These are phyloP conservation scores for Apocrypta bakeri DNA, from an alignment of 1,140 invertebrate species.

Conservation along the genomic window DNA sequence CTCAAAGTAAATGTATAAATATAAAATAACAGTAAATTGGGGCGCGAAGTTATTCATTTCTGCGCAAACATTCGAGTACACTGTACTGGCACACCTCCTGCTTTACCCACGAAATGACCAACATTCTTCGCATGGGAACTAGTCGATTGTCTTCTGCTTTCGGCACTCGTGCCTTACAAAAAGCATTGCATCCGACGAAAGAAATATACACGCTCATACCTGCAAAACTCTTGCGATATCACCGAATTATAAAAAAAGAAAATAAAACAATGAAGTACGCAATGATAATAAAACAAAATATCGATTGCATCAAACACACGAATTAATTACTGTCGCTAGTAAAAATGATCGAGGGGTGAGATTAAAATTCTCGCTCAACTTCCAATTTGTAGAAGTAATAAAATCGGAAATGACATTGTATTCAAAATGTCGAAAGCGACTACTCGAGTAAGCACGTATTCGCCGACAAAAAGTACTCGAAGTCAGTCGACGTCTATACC, in stretches of 20 bases:
- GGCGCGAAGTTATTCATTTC: constrained; percentile 8
- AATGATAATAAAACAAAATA: too few relatives aligned
- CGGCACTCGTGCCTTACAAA: constrained; percentile 51
- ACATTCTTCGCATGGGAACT: constrained; percentile 59
- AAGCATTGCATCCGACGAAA: constrained; percentile 45
- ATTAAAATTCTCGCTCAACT: too few relatives aligned
- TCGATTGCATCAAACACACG: too few relatives aligned
- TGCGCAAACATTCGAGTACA: constrained; percentile 20
- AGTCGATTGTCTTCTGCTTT: constrained; percentile 56
- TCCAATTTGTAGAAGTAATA: too few relatives aligned
- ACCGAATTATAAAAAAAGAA: constrained; percentile 32
- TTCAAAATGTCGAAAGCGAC: not conserved
- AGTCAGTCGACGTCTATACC: too few relatives aligned
- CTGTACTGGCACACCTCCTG: constrained; percentile 53
- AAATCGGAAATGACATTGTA: not conserved
- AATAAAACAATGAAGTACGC: not conserved
- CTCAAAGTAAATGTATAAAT: not conserved
- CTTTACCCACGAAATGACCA: constrained; percentile 56
- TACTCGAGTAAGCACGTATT: too few relatives aligned
- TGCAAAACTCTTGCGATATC: constrained; percentile 26
- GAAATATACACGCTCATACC: constrained; percentile 24
- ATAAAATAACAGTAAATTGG: constrained; percentile 12
- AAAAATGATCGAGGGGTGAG: too few relatives aligned
- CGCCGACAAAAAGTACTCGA: too few relatives aligned
- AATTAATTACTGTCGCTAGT: too few relatives aligned